These are phyloP conservation scores for Ivindomyrus marchei DNA, from an alignment of 2,113 vertebrate species.

Conservation along the genomic window DNA sequence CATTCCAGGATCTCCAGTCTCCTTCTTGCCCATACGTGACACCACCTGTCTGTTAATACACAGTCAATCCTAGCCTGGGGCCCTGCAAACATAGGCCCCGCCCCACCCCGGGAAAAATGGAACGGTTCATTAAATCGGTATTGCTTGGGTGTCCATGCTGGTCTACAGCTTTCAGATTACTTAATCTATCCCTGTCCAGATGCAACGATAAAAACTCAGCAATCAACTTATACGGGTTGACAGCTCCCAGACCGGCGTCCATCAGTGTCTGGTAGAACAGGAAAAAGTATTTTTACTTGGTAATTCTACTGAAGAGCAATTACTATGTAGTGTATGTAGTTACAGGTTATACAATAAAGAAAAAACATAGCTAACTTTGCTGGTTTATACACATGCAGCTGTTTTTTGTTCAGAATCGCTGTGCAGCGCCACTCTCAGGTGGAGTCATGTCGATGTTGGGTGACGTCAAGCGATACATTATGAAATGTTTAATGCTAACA, in stretches of 20 bases:
- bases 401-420: not conserved
- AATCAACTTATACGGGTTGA: not conserved
- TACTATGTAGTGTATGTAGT: not conserved
- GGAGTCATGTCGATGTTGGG: not conserved
- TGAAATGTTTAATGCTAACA: not conserved
- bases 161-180: not conserved
- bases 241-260: not conserved
- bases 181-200: not conserved
- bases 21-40: no score
- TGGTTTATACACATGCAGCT: not conserved
- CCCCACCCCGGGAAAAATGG: not conserved
- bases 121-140: not conserved
- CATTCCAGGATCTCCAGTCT: no score
- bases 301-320: not conserved
- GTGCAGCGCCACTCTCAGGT: not conserved
- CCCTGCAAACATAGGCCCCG: not conserved
- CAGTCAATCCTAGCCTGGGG: not conserved
- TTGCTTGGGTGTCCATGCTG: not conserved
- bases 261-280: not conserved
- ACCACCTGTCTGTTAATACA: not conserved
- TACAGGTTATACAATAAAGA: not conserved
- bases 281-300: not conserved
- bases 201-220: not conserved
- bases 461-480: not conserved
- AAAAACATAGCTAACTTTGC: not conserved